Base-by-base conservation (phyloP, 2,888 invertebrate genomes). In the Autographa pulchrina region DNA sequence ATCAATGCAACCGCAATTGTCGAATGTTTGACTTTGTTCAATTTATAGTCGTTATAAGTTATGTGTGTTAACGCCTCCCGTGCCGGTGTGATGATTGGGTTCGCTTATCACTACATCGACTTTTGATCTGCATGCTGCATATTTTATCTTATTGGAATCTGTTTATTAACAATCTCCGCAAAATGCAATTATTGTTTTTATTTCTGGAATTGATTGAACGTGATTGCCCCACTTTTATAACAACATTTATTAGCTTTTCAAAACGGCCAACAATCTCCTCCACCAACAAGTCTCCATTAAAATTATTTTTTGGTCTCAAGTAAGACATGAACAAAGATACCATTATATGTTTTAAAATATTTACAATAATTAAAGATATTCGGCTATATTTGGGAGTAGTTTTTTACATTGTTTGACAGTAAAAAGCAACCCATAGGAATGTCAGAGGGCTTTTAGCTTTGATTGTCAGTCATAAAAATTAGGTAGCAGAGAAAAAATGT, bases 31-130 rank as follows among this genome's bases (percentile, higher is more conserved):
- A 92, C 89, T 92, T 93, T 91, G 87, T 88, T 87, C 89, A 87
- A 94, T 94, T 93, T 94, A 94, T 94, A 84, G 89, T 87, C 85
- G 87, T 86, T 86, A 89, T 93, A 92, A 92, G 87, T 93, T 91
- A 89, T 85, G 83, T 77, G 80, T 80, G 83, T 85, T 88, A 86
- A 93, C 94, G 93, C 95, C 95, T 92, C 83, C 89, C 81, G 82
- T 73, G 82, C 80, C 86, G 88, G 89, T 80, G 81, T 78, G 86
- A 86, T 91, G 92, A 93, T 93, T 93, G 91, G 87, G 77, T 85
- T 90, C 84, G 79, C 86, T 91, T 91, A 92, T 92, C 93, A 87
- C 85, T 85, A 81, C 84, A 89, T 89, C 88, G 85, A 81, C 83
- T 89, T 87, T 75, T 88, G 85, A 84, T 88, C 86, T 80, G 86